These are phyloP conservation scores for Acleris cristana DNA, from an alignment of 2,888 invertebrate genomes.

Conservation along the genomic window DNA sequence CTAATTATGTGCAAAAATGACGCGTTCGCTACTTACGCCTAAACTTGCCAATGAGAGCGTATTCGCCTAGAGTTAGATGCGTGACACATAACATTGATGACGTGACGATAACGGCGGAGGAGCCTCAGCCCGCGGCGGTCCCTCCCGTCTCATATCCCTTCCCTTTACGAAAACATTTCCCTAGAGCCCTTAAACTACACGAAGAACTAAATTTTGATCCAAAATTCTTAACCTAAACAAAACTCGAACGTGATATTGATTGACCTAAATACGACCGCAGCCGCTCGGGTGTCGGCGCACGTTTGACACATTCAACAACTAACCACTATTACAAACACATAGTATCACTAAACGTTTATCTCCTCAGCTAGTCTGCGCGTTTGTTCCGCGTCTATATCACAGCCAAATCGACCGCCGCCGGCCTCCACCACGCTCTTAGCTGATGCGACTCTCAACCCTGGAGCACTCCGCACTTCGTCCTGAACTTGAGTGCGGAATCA, in stretches of 20 bases:
- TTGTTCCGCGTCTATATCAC: conserved; percentile 62
- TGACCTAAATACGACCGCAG: conserved; percentile 28
- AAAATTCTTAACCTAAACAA: conserved; percentile 25
- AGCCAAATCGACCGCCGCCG: conserved; percentile 71
- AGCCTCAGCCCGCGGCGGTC: conserved; percentile 40
- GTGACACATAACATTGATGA: conserved; percentile 23
- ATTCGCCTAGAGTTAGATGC: conserved; percentile 33
- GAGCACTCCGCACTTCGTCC: no score
- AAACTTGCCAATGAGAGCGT: conserved; percentile 54
- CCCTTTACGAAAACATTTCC: conserved; percentile 29
- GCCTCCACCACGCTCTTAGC: conserved; percentile 12
- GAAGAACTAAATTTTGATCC: conserved; percentile 32
- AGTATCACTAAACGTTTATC: conserved; percentile 33
- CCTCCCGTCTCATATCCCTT: conserved; percentile 31
- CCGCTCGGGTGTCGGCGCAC: conserved; percentile 14
- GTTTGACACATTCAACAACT: conserved; percentile 35
- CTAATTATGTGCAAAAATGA: conserved; percentile 42
- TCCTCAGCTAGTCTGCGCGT: conserved; percentile 48
- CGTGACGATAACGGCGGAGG: conserved; percentile 12
- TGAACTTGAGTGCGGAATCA: not conserved
- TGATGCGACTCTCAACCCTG: no score
- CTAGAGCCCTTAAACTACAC: conserved; percentile 30
- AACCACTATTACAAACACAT: conserved; percentile 35
- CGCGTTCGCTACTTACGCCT: conserved; percentile 50
- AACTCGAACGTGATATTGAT: conserved; percentile 29